Base-by-base conservation (phyloP, 2,888 invertebrate species). In the Odiellus spinosus region DNA sequence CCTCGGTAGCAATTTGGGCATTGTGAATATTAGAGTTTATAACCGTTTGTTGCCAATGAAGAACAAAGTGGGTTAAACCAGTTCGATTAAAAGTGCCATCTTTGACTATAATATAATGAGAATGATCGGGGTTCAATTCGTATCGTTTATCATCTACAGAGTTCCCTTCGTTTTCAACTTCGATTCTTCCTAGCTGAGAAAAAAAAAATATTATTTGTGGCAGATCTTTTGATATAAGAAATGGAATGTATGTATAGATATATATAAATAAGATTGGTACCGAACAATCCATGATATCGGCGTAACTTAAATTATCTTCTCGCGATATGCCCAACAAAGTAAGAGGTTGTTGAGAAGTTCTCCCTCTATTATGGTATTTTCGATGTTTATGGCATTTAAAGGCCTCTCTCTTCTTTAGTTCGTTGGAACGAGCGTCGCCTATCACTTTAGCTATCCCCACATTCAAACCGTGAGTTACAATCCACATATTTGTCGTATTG, bases 401-500 rank as follows among this genome's bases (percentile, higher is more conserved):
- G 4, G 42, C 42, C 19, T 55, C 54, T 15, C 62, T 53, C 18
- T 61, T 52, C 11, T 55, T 54, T 44, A 58, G 57, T 49, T 64
- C 64, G 44, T 61, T 60, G 5, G 55, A 51, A 2, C 63, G 58
- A 5, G 64, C 64, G 47, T 66, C 63, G 1, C 65, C 65, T 32
- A 66, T 61, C 34, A 63, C 55, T 47, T 61, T 61, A 4, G 62
- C 54, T 3, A 62, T 54, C 0, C 63, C 64, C 8, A 55, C 54
- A 52, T 64, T 61, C n/a, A 61, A 50, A 1, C 64, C 64, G 47
- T 61, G 60, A 1, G 63, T 62, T 4, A 64, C 46, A 11, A 64
- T 60, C 64, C 64, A 64, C 62, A 64, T 64, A 46, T 55, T 52
- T 18, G 62, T 63, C 2, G 63, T 58, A 50, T 63, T 63, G 10